Conservation (phyloP, 2,113 vertebrate genomes). For the Phaethornis superciliosus region DNA sequence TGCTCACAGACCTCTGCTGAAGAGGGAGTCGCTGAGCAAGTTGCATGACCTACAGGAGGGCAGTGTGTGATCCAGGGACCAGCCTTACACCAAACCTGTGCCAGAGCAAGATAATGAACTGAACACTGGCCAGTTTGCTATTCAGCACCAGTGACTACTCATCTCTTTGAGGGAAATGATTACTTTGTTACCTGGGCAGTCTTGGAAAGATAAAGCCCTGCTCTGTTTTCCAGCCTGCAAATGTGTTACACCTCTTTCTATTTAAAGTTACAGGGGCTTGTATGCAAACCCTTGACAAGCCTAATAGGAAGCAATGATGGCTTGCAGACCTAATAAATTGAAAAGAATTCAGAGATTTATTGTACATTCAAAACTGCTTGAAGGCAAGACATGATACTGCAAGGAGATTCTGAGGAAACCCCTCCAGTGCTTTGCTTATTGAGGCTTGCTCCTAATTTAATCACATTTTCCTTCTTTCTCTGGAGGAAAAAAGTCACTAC, state of each 20-base stretch:
- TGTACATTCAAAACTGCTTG: conserved; percentile 16
- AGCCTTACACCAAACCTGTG: not conserved
- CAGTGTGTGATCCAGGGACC: not conserved
- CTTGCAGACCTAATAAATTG: conserved; percentile 32
- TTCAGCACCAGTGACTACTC: not conserved
- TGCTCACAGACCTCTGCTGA: not conserved
- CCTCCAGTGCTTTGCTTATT: conserved; percentile 17
- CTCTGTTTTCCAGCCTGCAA: conserved; percentile 4
- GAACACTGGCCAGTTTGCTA: not conserved
- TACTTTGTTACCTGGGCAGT: not conserved
- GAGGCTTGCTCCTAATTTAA: conserved; percentile 7
- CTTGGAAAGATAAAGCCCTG: not conserved
- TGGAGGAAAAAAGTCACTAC: conserved; percentile 10
- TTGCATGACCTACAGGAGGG: not conserved
- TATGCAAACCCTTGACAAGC: not conserved
- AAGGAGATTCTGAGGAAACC: conserved; percentile 37
- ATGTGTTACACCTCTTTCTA: not conserved
- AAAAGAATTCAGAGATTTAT: conserved; percentile 7
- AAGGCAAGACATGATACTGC: not conserved
- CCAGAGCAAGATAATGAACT: not conserved
- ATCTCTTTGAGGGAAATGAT: conserved; percentile 1
- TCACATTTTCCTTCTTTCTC: conserved; percentile 31
- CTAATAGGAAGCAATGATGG: conserved; percentile 4
- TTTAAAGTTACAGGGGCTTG: not conserved
- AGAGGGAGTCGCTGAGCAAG: not conserved